Conservation (phyloP, 2,888 invertebrate genomes). For the Chrysolina oricalcia region DNA sequence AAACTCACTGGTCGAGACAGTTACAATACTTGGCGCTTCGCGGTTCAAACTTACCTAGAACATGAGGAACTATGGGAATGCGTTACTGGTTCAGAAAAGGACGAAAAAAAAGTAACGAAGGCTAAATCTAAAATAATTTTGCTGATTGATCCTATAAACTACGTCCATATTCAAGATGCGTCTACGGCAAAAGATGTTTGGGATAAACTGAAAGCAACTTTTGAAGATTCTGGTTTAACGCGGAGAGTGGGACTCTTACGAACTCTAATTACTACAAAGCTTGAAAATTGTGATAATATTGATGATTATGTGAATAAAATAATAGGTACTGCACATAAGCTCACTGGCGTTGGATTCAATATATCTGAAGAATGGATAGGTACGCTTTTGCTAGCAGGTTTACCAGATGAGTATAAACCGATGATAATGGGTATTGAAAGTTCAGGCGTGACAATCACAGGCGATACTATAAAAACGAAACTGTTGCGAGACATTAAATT, state of each 20-base stretch:
- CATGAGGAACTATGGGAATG: not conserved
- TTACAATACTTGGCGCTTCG: too few relatives aligned
- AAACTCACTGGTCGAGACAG: too few relatives aligned
- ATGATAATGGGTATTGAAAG: not conserved
- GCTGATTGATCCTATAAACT: conserved; percentile 26
- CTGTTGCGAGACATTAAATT: not conserved
- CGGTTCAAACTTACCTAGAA: not conserved
- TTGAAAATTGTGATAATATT: conserved; percentile 19
- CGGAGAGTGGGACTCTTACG: conserved; percentile 33
- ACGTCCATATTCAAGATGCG: conserved; percentile 24
- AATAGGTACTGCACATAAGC: not conserved
- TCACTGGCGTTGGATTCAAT: conserved; percentile 1
- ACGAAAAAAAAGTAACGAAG: conserved; percentile 5
- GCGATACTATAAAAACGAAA: not conserved
- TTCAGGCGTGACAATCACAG: not conserved
- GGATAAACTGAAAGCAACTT: conserved; percentile 24
- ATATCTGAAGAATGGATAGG: conserved; percentile 6
- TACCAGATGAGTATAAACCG: not conserved
- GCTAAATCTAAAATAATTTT: conserved; percentile 25
- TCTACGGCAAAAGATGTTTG: conserved; percentile 16
- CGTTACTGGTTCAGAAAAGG: not conserved
- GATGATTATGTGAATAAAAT: conserved; percentile 27
- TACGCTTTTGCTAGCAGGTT: not conserved
- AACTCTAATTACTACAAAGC: not conserved
- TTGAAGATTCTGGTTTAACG: conserved; percentile 37